Evolutionary conservation across 2,113 vertebrate species (phyloP), one percentile per base, ranked within the genome.

Genomic region (Nycticorax nycticorax): DNA sequence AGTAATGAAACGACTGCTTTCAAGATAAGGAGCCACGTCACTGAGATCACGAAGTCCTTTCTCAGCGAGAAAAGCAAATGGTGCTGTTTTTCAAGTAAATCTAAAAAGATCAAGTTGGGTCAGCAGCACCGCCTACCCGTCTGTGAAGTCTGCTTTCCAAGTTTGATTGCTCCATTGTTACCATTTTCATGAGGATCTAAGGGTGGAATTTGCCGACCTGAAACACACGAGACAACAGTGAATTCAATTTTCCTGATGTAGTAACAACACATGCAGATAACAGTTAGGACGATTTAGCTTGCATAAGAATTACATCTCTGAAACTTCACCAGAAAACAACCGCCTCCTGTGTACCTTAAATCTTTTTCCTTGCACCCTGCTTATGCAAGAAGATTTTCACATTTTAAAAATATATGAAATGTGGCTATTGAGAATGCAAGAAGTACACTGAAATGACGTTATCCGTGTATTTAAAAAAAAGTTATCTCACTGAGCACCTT

Each of bases 191-290:
- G 98, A 81, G 99, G 99, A 94, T 99, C 99, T 97, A 99, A 97
- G 14, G 99, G 99, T 37, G 99, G 99, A 84, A 99, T 99, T 96
- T 99, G 99, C 93, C 98, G 99, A 97, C 99, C 99, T 99, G 92
- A 72, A 98, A 98, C 33, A 97, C 35, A 96, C 1, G 5, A 95
- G 45, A 47, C 75, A 37, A 92, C 21, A 80, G 17, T 88, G 28
- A 96, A 85, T 79, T 92, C 15, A 33, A 33, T 78, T 91, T 91
- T 66, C 69, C 23, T 35, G 9, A 35, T 35, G 14, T 18, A 72
- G 39, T 39, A 91, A 68, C 47, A 91, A 45, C 19, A 43, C 16
- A 32, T 4, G 53, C 60, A 91, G n/a, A 62, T 57, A 85, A 59
- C 14, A 83, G 32, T 66, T 48, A 43, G n/a, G n/a, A 78, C 3